Evolutionary conservation across 2,888 invertebrate species (phyloP).

Genomic region (Myopa tessellatipennis): DNA sequence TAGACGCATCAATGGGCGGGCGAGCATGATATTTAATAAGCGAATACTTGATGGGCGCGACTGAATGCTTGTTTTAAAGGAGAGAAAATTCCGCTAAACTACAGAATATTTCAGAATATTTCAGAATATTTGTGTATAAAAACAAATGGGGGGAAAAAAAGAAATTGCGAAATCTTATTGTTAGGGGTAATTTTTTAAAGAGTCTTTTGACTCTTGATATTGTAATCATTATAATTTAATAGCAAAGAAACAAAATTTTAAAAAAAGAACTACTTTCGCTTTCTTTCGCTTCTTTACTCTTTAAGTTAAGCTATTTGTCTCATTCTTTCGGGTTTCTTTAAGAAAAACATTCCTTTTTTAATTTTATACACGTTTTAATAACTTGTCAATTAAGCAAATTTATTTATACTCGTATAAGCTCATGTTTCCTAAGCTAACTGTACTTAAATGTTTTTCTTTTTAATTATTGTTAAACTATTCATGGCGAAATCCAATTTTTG

Average conservation of each 20-base stretch:
- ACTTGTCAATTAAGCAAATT: neutral
- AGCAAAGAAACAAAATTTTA: neutral
- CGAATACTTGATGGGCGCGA: neutral
- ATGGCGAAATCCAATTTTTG: neutral
- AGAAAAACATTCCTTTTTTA: neutral
- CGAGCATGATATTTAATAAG: slow-evolving; percentile 24
- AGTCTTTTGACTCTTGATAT: slow-evolving; percentile 30
- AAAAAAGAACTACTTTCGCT: neutral
- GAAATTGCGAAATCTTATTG: neutral
- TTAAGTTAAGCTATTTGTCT: neutral
- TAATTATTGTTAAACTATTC: too few relatives aligned
- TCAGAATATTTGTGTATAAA: slow-evolving; percentile 6
- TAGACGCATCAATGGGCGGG: neutral
- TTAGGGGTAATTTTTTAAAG: neutral
- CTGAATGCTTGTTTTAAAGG: slow-evolving; percentile 29
- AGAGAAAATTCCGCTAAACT: too few relatives aligned
- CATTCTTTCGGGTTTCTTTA: neutral
- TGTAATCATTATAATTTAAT: slow-evolving; percentile 6
- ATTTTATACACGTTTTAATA: neutral
- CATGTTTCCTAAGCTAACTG: neutral
- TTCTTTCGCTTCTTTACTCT: neutral
- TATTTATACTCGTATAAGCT: neutral
- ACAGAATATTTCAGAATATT: neutral
- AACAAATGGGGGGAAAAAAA: neutral
- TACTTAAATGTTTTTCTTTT: slow-evolving; percentile 8